A percentile compares a stretch with the other conserved stretches of the same genome.
Conservation (phyloP, 2,797 vertebrate species). For the Muscicapa comitata region DNA sequence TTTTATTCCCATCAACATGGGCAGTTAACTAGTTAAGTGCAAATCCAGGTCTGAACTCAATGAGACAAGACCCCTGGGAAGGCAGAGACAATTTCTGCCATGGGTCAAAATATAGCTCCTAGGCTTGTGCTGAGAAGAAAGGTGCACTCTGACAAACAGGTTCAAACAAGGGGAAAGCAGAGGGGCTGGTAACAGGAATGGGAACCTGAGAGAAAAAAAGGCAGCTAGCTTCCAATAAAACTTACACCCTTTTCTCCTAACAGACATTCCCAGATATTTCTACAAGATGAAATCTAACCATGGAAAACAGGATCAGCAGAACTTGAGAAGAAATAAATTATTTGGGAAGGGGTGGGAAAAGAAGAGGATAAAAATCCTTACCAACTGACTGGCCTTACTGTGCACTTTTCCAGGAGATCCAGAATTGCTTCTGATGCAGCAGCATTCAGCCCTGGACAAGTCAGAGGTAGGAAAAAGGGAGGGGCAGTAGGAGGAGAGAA, state of each 20-base stretch:
- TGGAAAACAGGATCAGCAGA: background rate
- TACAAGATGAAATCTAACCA: background rate
- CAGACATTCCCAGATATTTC: background rate
- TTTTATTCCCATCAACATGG: background rate
- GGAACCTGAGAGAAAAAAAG: background rate
- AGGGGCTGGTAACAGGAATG: background rate
- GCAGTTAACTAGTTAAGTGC: background rate
- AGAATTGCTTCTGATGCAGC: constrained; percentile 55
- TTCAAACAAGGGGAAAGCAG: background rate
- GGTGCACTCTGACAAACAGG: background rate
- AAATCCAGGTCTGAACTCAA: background rate
- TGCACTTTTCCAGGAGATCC: constrained; percentile 56
- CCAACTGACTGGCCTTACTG: constrained; percentile 42
- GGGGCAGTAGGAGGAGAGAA: background rate
- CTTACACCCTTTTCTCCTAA: background rate
- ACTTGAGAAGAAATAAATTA: background rate
- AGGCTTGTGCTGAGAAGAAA: background rate
- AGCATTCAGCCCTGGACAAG: constrained; percentile 2
- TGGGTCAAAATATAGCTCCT: background rate
- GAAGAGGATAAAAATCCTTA: constrained; percentile 35
- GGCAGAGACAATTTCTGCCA: background rate
- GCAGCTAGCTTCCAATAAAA: background rate
- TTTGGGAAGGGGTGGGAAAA: background rate
- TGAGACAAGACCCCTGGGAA: background rate
- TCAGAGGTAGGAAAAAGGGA: background rate